Evolutionary conservation across 2,113 vertebrate species (phyloP).

Genomic region (Catagonus wagneri): DNA sequence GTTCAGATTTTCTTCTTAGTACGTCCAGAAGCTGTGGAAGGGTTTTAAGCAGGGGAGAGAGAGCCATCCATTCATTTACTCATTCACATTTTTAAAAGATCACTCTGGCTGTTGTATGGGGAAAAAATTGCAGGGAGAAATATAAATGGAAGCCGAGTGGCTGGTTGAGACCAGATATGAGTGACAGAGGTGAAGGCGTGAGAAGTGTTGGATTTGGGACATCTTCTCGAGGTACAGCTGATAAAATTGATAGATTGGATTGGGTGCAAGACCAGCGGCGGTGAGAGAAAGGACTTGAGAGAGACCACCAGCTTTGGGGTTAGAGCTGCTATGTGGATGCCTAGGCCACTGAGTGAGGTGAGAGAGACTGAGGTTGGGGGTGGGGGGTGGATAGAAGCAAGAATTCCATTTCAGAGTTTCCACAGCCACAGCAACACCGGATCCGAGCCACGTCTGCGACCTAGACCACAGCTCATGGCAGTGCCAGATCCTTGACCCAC

Average conservation of each 20-base stretch:
- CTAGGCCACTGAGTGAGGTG: neutral
- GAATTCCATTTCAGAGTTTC: neutral
- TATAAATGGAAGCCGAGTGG: neutral
- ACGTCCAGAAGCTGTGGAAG: neutral
- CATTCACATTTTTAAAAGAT: neutral
- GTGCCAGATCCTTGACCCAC: no score
- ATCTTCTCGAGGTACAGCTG: neutral
- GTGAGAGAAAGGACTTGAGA: neutral
- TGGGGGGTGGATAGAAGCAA: neutral
- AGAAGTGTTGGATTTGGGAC: neutral
- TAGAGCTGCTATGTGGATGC: neutral
- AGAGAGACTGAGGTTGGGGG: neutral
- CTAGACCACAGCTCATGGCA: no score
- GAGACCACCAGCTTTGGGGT: neutral
- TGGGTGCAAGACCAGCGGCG: neutral
- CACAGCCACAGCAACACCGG: no score
- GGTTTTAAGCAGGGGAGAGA: neutral
- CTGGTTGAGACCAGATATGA: neutral
- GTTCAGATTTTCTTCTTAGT: neutral
- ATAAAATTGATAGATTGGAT: neutral
- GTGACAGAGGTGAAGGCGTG: neutral
- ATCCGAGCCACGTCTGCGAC: no score
- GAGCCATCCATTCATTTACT: neutral
- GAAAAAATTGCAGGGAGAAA: neutral
- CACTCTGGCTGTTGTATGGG: neutral